Conservation (phyloP, 2,797 vertebrate species). For the Pangasius macronema region DNA sequence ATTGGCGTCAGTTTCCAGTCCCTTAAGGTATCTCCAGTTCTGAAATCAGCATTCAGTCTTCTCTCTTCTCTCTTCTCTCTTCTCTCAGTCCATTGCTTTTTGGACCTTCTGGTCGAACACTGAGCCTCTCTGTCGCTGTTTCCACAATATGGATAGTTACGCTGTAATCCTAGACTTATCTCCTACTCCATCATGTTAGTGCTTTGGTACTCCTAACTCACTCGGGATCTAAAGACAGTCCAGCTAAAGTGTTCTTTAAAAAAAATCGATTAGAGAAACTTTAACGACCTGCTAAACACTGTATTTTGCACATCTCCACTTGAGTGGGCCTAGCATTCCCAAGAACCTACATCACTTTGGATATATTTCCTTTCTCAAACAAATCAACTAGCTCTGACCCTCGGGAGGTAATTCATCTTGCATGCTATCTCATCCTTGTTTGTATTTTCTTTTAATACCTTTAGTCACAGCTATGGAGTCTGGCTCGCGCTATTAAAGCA, state of each 20-base stretch:
- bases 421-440: slow-evolving; percentile 43
- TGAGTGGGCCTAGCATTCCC: slow-evolving; percentile 34
- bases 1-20: neutral
- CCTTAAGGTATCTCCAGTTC: neutral
- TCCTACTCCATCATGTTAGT: neutral
- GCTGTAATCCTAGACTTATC: neutral
- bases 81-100: neutral
- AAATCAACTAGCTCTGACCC: slow-evolving; percentile 36
- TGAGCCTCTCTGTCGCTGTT: neutral
- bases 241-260: neutral
- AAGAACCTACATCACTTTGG: slow-evolving; percentile 32
- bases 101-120: neutral
- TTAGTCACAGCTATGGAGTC: slow-evolving; percentile 49
- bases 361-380: slow-evolving; percentile 43
- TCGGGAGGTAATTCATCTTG: slow-evolving; percentile 37
- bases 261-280: neutral
- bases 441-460: slow-evolving; percentile 53
- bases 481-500: slow-evolving; percentile 39
- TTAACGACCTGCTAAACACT: slow-evolving; percentile 12
- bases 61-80: neutral
- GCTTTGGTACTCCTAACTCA: neutral
- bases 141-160: neutral
- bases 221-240: neutral
- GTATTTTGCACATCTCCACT: slow-evolving; percentile 6
- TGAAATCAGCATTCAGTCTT: neutral